phyloP scores from a whole-genome alignment of 2,797 vertebrate genomes.

The Gorsachius magnificus region DNA sequence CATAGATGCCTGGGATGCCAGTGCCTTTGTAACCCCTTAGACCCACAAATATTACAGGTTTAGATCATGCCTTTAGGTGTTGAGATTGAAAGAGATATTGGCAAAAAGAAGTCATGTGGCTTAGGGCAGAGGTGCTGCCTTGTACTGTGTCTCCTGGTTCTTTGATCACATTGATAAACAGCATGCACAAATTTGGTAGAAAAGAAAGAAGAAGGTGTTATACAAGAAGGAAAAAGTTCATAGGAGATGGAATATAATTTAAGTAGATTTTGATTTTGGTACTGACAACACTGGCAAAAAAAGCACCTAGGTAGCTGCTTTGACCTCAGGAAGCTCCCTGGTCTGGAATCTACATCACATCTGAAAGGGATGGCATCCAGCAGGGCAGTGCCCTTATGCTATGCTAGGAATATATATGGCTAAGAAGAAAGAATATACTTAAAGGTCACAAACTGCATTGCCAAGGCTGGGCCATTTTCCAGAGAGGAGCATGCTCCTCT shows the following conservation, averaged over 20 bases:
- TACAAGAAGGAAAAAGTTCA: not conserved
- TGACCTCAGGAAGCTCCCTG: not conserved
- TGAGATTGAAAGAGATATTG: not conserved
- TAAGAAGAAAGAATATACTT: not conserved
- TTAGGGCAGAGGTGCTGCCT: not conserved
- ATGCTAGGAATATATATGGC: not conserved
- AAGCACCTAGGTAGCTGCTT: not conserved
- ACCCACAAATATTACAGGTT: not conserved
- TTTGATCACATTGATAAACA: not conserved
- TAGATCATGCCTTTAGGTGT: not conserved
- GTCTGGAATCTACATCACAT: not conserved
- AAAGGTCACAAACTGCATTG: not conserved
- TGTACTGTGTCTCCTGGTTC: not conserved
- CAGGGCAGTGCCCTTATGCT: not conserved
- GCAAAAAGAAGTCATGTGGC: not conserved
- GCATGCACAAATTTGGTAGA: not conserved
- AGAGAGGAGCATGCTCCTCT: not conserved
- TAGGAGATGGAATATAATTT: not conserved
- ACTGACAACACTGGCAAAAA: not conserved
- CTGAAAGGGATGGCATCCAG: not conserved
- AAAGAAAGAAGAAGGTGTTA: not conserved
- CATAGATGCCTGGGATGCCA: not conserved
- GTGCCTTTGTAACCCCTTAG: not conserved
- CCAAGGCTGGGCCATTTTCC: not conserved
- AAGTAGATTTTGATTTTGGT: not conserved